phyloP scores from a whole-genome alignment of 2,797 vertebrate genomes.

The Serranus cabrilla region DNA sequence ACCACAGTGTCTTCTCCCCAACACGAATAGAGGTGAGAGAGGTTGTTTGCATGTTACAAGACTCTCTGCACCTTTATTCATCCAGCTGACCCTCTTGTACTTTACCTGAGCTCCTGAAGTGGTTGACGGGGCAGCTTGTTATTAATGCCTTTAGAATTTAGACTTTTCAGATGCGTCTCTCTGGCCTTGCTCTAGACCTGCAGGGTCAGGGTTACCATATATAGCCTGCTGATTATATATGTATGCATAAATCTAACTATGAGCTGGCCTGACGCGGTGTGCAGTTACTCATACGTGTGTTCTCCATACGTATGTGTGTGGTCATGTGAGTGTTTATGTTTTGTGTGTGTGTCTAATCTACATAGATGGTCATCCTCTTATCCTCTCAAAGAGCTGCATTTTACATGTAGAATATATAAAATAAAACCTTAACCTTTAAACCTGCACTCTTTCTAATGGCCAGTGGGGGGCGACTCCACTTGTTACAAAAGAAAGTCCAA shows the following conservation, averaged over 20 bases:
- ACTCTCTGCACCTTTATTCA: conserved; percentile 10
- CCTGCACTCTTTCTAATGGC: too few species aligned
- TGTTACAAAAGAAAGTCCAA: too few species aligned
- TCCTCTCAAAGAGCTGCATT: conserved; percentile 5
- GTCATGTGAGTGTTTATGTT: conserved; percentile 5
- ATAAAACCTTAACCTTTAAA: too few species aligned
- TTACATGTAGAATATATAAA: background rate
- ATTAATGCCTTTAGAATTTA: conserved; percentile 73
- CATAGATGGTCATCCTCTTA: conserved; percentile 14
- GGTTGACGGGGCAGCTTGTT: conserved; percentile 62
- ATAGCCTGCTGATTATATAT: conserved; percentile 68
- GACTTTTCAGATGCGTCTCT: conserved; percentile 64
- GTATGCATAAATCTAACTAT: conserved; percentile 81
- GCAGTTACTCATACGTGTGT: conserved; percentile 8
- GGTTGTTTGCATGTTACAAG: background rate
- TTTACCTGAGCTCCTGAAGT: conserved; percentile 10
- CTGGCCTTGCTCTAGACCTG: conserved; percentile 75
- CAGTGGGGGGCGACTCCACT: too few species aligned
- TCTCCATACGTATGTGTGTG: conserved; percentile 22
- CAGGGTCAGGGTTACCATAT: conserved; percentile 75
- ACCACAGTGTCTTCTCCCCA: background rate
- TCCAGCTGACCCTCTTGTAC: conserved; percentile 17
- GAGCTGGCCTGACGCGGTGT: conserved; percentile 33
- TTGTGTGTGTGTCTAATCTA: background rate
- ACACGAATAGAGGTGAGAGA: too few species aligned